Percentiles rank a stretch among this genome's conserved stretches.
phyloP scores from a whole-genome alignment of 2,797 vertebrate genomes.

The Sebastes glaucus region DNA sequence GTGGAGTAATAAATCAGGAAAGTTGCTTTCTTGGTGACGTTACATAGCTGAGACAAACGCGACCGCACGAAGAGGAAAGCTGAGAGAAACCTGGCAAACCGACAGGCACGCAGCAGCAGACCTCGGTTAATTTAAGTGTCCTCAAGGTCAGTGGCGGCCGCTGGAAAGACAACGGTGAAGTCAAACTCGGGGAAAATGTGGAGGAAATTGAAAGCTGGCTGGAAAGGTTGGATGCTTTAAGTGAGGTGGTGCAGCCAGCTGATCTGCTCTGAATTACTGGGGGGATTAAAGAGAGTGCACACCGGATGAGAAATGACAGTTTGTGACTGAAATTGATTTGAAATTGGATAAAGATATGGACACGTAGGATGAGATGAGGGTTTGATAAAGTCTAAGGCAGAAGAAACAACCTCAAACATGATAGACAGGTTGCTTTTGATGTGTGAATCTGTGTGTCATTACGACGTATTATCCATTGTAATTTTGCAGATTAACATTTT shows the following conservation, averaged over 20 bases:
- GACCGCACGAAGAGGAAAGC: neutral
- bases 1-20: constrained; percentile 60
- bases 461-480: neutral
- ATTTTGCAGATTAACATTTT: neutral
- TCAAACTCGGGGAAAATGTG: constrained; percentile 22
- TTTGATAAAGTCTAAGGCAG: neutral
- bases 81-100: constrained; percentile 29
- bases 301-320: constrained; percentile 1
- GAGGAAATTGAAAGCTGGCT: constrained; percentile 49
- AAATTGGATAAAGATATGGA: constrained; percentile 17
- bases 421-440: constrained; percentile 21
- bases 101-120: constrained; percentile 24
- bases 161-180: constrained; percentile 10
- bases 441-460: neutral
- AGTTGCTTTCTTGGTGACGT: constrained; percentile 28
- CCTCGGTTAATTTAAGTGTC: constrained; percentile 29
- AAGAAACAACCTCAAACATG: neutral
- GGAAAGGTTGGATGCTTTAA: neutral
- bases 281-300: neutral
- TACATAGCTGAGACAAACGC: constrained; percentile 13
- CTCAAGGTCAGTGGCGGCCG: constrained; percentile 19
- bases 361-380: constrained; percentile 1
- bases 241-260: constrained; percentile 25
- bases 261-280: constrained; percentile 37
- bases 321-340: constrained; percentile 24